Base-by-base conservation (phyloP, 2,888 invertebrate genomes). In the Philopedon plagiatum region DNA sequence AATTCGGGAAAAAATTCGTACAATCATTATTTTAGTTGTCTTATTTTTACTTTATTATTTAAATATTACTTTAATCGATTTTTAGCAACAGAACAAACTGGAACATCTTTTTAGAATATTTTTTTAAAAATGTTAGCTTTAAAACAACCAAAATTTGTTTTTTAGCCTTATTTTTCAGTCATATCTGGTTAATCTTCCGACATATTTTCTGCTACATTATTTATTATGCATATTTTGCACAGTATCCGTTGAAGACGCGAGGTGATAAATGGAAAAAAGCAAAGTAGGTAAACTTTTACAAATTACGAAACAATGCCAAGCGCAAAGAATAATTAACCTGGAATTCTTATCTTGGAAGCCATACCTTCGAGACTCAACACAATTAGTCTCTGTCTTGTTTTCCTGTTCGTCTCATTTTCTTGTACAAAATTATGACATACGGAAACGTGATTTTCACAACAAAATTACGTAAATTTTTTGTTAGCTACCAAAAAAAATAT, bases 261-360 rank as follows among this genome's bases (percentile, higher is more conserved):
- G 11, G 21, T 46, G 46, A 46, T 46, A 46, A 46, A 46, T 46
- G 46, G 46, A 23, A 46, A 46, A 46, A 46, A 46, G 21, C 21
- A 21, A 46, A 23, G 46, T 46, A 46, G 46, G 46, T 46, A 46
- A 46, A 46, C 23, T 46, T 23, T 46, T 46, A 46, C 46, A 46
- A 46, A 46, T 46, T 46, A 46, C 46, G 11, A 46, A 23, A 46
- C 46, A 46, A 46, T 46, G 46, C 46, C 46, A 46, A 23, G 21
- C 23, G 23, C 19, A 46, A 21, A 46, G 46, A 46, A 46, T 46
- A 65, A 65, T 65, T 65, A 65, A 65, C 65, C 56, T 56, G 56
- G 37, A 54, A 44, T 65, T 65, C 39, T 29, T 37, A 37, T 57
- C 32, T 18, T 18, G 21, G 19, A 57, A 32, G 54, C 32, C 32